These are phyloP conservation scores for Falco berigora DNA, from an alignment of 2,797 vertebrate genomes.

Conservation along the genomic window DNA sequence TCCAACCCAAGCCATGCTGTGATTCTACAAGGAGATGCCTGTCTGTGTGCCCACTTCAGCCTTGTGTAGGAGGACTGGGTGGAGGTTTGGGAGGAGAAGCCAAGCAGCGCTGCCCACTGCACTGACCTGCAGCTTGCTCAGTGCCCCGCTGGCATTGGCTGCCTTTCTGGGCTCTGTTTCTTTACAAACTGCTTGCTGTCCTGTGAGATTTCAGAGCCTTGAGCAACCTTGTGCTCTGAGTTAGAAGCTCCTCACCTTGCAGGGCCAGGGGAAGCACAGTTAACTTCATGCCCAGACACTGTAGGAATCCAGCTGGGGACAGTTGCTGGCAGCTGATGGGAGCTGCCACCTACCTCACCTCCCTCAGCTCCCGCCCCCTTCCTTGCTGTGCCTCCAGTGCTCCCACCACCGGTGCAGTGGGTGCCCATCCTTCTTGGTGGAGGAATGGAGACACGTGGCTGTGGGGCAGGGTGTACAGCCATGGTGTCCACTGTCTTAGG, in stretches of 20 bases:
- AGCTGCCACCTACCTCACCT: background rate
- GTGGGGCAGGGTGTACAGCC: background rate
- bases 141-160: background rate
- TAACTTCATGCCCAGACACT: background rate
- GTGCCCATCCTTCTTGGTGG: background rate
- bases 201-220: background rate
- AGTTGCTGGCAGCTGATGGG: background rate
- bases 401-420: background rate
- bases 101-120: background rate
- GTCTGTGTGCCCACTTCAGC: background rate
- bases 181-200: background rate
- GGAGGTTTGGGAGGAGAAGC: background rate
- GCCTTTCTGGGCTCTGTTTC: background rate
- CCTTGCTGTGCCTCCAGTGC: background rate
- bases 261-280: rapidly evolving
- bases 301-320: background rate
- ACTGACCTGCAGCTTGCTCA: background rate
- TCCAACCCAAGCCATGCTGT: background rate
- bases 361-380: background rate
- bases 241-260: background rate
- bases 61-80: background rate
- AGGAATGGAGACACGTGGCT: background rate
- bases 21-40: background rate
- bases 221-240: background rate
- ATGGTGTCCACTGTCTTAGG: background rate